A percentile compares a stretch with the other conserved stretches of the same genome.
Conservation (phyloP, 2,888 invertebrate species). For the Scaptomyza tumidula region DNA sequence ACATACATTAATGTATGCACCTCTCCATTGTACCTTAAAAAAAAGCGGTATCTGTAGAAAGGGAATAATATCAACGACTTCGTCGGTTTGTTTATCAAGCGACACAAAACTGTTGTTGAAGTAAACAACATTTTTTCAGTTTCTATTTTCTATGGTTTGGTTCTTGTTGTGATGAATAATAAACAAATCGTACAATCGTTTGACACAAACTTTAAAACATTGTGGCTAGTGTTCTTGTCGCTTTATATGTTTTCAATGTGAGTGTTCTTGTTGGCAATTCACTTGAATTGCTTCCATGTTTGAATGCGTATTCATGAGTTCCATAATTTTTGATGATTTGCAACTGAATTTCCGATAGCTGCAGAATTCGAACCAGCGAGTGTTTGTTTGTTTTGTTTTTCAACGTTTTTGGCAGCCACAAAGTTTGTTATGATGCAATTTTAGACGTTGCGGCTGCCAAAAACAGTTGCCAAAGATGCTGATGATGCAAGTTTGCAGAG, state of each 20-base stretch:
- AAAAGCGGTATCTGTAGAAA: constrained; percentile 60
- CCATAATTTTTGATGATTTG: constrained; percentile 33
- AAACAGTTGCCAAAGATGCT: constrained; percentile 1
- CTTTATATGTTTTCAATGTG: constrained; percentile 16
- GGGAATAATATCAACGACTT: constrained; percentile 42
- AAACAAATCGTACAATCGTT: constrained; percentile 77
- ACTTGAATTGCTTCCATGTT: constrained; percentile 45
- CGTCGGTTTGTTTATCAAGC: constrained; percentile 69
- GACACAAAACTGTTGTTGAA: constrained; percentile 72
- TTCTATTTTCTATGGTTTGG: constrained; percentile 46
- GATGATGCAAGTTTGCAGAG: constrained; percentile 1
- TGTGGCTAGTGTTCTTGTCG: constrained; percentile 44
- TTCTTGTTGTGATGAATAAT: constrained; percentile 58
- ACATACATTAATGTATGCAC: constrained; percentile 17
- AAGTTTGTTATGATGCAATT: constrained; percentile 12
- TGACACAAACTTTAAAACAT: constrained; percentile 73
- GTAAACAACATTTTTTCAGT: constrained; percentile 69
- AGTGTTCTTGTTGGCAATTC: constrained; percentile 46
- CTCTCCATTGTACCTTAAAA: constrained; percentile 30
- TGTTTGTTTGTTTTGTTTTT: constrained; percentile 55
- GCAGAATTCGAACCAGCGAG: constrained; percentile 13
- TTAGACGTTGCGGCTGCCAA: background rate
- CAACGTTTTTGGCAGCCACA: constrained; percentile 25
- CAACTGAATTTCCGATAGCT: constrained; percentile 21
- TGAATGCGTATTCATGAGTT: constrained; percentile 32